Conservation (phyloP, 2,888 invertebrate species). For the Megalurothrips usitatus region DNA sequence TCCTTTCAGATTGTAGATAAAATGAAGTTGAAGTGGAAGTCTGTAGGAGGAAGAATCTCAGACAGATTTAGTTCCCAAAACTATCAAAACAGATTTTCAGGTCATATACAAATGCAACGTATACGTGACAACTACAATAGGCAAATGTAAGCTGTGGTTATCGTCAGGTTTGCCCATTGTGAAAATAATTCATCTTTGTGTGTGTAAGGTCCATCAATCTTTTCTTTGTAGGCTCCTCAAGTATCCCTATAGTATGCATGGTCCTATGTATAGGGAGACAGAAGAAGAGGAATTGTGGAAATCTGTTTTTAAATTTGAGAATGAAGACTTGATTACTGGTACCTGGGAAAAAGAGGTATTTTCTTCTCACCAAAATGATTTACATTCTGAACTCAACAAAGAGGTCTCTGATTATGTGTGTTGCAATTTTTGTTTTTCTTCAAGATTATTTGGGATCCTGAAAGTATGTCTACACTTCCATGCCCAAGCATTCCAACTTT, state of each 20-base stretch:
- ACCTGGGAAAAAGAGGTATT: slow-evolving; percentile 89
- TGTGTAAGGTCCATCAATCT: background rate
- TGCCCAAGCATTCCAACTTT: slow-evolving; percentile 91
- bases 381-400: background rate
- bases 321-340: slow-evolving; percentile 91
- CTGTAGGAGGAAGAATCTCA: slow-evolving; percentile 88
- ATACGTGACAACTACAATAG: too few species aligned
- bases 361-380: background rate
- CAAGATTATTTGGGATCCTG: slow-evolving; percentile 88
- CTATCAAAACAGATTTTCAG: too few species aligned
- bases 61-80: background rate
- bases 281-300: slow-evolving; percentile 83
- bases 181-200: background rate
- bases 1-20: slow-evolving; percentile 63
- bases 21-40: slow-evolving; percentile 83
- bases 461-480: slow-evolving; percentile 79
- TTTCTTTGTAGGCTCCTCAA: background rate
- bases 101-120: too few species aligned
- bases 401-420: background rate
- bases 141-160: background rate
- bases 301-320: slow-evolving; percentile 97
- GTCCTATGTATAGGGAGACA: slow-evolving; percentile 47
- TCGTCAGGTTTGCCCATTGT: too few species aligned
- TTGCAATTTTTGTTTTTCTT: slow-evolving; percentile 32
- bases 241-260: background rate